A percentile compares a stretch with the other conserved stretches of the same genome.
Evolutionary conservation across 2,888 invertebrate species (phyloP).

Genomic region (Imbricaverruca yamaguchii): DNA sequence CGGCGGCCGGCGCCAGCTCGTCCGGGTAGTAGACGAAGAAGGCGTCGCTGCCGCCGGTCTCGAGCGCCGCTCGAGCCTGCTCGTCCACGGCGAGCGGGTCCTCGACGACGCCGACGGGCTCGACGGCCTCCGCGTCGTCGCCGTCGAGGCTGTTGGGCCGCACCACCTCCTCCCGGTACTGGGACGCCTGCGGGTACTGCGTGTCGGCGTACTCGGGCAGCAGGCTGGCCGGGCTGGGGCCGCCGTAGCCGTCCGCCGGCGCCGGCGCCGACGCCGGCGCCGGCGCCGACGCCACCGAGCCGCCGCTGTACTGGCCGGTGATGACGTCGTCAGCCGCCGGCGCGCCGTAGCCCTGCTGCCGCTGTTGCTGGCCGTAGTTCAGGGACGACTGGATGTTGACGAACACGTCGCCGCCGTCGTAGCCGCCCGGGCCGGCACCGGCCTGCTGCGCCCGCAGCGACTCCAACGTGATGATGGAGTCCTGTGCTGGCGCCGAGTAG

Average conservation of each 20-base stretch:
- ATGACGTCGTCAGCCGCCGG: not conserved
- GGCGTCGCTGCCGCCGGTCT: not conserved
- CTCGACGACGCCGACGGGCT: not conserved
- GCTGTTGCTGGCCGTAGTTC: not conserved
- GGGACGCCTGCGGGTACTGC: not conserved
- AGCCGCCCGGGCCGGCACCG: not conserved
- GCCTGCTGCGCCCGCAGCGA: constrained; percentile 5
- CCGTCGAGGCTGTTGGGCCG: not conserved
- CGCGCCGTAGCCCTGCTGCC: not conserved
- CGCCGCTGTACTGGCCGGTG: constrained; percentile 1
- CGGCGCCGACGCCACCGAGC: not conserved
- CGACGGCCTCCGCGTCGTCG: not conserved
- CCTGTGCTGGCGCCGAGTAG: not conserved
- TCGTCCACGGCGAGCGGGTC: not conserved
- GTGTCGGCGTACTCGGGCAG: not conserved
- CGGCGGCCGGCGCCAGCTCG: not conserved
- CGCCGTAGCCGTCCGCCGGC: not conserved
- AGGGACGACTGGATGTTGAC: constrained; percentile 16
- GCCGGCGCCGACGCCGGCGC: not conserved
- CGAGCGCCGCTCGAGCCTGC: not conserved
- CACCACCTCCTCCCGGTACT: not conserved
- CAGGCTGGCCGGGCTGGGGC: not conserved
- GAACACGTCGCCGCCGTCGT: constrained; percentile 6
- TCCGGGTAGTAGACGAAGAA: constrained; percentile 13
- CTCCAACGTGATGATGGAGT: constrained; percentile 15